Conservation (phyloP, 2,888 invertebrate genomes). For the Hylaea fasciaria region DNA sequence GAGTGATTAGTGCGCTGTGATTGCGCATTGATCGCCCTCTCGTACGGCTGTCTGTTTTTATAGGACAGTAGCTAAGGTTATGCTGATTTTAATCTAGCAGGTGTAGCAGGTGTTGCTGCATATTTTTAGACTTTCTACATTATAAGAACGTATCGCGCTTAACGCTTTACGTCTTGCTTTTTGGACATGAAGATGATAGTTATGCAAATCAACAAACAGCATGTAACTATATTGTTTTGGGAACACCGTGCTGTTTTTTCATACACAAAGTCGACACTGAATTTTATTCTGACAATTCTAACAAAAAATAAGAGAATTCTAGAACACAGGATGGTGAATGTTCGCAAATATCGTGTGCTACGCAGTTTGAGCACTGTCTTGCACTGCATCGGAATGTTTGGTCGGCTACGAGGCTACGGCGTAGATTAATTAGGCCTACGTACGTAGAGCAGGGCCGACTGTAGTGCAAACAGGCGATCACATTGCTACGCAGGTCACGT, state of each 20-base stretch:
- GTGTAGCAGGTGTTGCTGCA: neutral
- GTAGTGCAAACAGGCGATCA: slow-evolving; percentile 24
- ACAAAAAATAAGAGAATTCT: no score
- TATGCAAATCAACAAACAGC: no score
- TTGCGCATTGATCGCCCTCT: slow-evolving; percentile 63
- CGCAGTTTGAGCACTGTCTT: slow-evolving; percentile 1
- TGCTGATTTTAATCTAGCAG: neutral
- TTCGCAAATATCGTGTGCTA: neutral
- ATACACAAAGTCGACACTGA: no score
- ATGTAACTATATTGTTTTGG: no score
- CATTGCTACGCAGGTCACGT: slow-evolving; percentile 28
- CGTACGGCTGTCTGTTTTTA: slow-evolving; percentile 8
- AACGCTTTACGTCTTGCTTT: no score
- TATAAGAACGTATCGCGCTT: neutral
- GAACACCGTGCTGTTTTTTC: no score
- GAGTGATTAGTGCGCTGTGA: slow-evolving; percentile 70
- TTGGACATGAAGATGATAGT: no score
- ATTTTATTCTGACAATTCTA: no score
- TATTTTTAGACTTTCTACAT: neutral
- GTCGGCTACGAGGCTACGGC: slow-evolving; percentile 32
- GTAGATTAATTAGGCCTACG: slow-evolving; percentile 36
- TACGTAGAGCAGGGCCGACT: slow-evolving; percentile 20
- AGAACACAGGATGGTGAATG: no score
- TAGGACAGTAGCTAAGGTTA: slow-evolving; percentile 7
- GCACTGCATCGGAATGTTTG: slow-evolving; percentile 21